A percentile compares a stretch with the other conserved stretches of the same genome.
These are phyloP conservation scores for Thysanoteuthis rhombus DNA, from an alignment of 2,888 invertebrate genomes.

Conservation along the genomic window DNA sequence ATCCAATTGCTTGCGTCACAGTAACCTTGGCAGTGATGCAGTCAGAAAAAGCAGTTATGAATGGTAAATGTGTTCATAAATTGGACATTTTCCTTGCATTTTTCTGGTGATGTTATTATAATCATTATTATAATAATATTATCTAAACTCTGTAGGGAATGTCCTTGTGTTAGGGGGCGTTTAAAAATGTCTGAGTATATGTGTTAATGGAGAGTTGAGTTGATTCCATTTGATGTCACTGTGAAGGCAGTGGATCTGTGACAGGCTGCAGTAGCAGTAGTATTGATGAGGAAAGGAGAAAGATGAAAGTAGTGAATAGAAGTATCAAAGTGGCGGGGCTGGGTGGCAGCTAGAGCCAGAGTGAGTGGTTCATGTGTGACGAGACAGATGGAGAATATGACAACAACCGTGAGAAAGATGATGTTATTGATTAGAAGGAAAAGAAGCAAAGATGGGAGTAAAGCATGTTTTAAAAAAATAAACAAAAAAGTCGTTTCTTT, in stretches of 20 bases:
- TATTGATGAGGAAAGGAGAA: neutral
- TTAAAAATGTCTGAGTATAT: neutral
- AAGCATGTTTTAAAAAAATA: neutral
- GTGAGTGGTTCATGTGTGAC: neutral
- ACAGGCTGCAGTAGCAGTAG: neutral
- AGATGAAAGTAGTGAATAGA: neutral
- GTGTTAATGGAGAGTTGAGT: neutral
- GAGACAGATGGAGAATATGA: neutral
- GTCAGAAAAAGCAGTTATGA: conserved; percentile 1
- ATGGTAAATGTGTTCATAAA: neutral
- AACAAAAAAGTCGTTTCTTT: neutral
- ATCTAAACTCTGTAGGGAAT: neutral
- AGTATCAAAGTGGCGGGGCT: neutral
- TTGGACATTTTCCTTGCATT: neutral
- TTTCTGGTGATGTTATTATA: neutral
- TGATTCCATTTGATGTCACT: neutral
- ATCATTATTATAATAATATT: neutral
- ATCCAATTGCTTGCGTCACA: conserved; percentile 30
- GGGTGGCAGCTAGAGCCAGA: neutral
- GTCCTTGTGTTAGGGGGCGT: neutral
- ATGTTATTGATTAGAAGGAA: neutral
- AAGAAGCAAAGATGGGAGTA: neutral
- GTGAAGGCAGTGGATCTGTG: neutral
- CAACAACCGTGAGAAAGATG: neutral
- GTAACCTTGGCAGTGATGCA: conserved; percentile 25